These are phyloP conservation scores for Manis pentadactyla DNA, from an alignment of 2,797 vertebrate genomes.

Conservation along the genomic window DNA sequence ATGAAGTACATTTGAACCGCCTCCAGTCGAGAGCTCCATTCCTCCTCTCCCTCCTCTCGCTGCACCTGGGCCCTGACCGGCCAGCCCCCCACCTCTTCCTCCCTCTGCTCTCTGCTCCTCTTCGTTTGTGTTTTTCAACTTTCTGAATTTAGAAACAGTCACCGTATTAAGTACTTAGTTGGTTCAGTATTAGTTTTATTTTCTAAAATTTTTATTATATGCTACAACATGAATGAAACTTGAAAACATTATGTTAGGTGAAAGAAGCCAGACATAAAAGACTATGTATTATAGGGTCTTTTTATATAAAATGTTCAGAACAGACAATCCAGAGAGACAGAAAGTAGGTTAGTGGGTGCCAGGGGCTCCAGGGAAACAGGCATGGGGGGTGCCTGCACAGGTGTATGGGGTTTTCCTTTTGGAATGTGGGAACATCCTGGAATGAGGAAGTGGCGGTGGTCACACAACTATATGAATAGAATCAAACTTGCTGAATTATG, in stretches of 20 bases:
- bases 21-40: neutral
- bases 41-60: neutral
- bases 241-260: neutral
- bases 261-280: constrained; percentile 3
- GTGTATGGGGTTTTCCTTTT: neutral
- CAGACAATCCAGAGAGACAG: neutral
- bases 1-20: neutral
- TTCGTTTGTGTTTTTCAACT: neutral
- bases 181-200: constrained; percentile 14
- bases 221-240: neutral
- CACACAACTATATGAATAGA: neutral
- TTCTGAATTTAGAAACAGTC: neutral
- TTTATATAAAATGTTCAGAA: neutral
- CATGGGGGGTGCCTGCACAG: neutral
- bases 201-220: neutral
- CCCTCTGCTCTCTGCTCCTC: neutral
- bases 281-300: neutral
- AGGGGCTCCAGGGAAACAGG: neutral
- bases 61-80: neutral
- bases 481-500: neutral
- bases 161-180: neutral
- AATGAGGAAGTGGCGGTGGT: neutral
- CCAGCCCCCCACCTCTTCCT: neutral
- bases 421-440: neutral
- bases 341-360: neutral